phyloP scores from a whole-genome alignment of 2,113 vertebrate genomes.

The Eulemur rufifrons region DNA sequence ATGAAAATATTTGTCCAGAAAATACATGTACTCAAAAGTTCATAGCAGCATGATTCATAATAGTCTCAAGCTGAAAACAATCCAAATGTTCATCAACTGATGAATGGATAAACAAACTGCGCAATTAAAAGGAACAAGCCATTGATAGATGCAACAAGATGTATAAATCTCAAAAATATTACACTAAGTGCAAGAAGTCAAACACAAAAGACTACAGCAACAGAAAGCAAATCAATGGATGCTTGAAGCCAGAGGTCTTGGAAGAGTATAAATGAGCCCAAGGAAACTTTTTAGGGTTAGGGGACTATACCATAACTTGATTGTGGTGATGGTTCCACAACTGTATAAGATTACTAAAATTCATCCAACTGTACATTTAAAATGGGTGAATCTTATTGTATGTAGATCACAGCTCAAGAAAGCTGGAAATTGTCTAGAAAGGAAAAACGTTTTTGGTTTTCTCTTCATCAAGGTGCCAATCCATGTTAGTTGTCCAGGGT shows the following conservation, averaged over 20 bases:
- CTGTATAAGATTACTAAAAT: not conserved
- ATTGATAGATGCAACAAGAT: not conserved
- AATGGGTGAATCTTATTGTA: not conserved
- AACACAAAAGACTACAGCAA: not conserved
- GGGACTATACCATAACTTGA: not conserved
- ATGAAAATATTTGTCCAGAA: not conserved
- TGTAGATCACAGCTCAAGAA: not conserved
- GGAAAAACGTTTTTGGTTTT: not conserved
- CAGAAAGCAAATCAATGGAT: not conserved
- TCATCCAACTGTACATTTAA: not conserved
- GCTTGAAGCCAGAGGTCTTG: not conserved
- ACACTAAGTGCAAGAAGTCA: not conserved
- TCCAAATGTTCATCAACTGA: not conserved
- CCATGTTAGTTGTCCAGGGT: not conserved
- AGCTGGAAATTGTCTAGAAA: not conserved
- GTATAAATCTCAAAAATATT: conserved; percentile 9
- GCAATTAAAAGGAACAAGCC: not conserved
- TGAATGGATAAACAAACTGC: not conserved
- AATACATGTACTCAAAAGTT: not conserved
- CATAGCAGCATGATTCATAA: not conserved
- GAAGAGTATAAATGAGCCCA: not conserved
- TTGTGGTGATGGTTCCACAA: not conserved
- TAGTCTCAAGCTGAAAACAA: not conserved
- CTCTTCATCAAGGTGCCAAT: not conserved
- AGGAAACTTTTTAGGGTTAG: not conserved